Percentiles rank a stretch among this genome's conserved stretches.
Conservation (phyloP, 2,797 vertebrate genomes). For the Zenarchopterus dispar region DNA sequence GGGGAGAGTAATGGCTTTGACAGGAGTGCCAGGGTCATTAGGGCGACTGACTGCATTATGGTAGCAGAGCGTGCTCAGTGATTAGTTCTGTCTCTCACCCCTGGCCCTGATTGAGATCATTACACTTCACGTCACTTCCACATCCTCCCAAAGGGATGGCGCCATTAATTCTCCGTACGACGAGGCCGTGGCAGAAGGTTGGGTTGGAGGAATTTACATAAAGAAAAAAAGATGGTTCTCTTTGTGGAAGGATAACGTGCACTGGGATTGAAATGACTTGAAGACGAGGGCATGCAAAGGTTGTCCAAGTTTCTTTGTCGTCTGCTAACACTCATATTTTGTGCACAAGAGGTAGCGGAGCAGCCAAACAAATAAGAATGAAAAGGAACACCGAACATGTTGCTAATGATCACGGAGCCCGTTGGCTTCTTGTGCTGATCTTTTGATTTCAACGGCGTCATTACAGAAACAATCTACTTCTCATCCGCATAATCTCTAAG, state of each 20-base stretch:
- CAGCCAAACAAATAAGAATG: background rate
- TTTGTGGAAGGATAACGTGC: conserved; percentile 28
- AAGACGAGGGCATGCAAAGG: background rate
- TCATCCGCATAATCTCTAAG: conserved; percentile 84
- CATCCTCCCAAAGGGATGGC: conserved; percentile 78
- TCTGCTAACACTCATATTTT: background rate
- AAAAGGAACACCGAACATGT: background rate
- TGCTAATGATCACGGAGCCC: background rate
- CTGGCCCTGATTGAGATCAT: conserved; percentile 84
- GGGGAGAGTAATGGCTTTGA: conserved; percentile 85
- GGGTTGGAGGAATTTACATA: conserved; percentile 38
- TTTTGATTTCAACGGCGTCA: conserved; percentile 66
- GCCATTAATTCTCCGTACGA: conserved; percentile 71
- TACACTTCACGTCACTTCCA: conserved; percentile 83
- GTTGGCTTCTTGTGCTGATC: conserved; percentile 63
- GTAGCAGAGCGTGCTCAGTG: conserved; percentile 77
- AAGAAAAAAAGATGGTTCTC: conserved; percentile 9
- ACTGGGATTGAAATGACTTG: conserved; percentile 11
- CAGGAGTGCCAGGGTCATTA: conserved; percentile 84
- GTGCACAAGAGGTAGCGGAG: background rate
- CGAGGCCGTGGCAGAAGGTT: conserved; percentile 48
- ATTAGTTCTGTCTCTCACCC: conserved; percentile 85
- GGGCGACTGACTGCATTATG: conserved; percentile 85
- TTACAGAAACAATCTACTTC: conserved; percentile 77
- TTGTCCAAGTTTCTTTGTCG: too few relatives aligned